Evolutionary conservation across 1,140 invertebrate species (phyloP).

Genomic region (Caenorhabditis remanei): DNA sequence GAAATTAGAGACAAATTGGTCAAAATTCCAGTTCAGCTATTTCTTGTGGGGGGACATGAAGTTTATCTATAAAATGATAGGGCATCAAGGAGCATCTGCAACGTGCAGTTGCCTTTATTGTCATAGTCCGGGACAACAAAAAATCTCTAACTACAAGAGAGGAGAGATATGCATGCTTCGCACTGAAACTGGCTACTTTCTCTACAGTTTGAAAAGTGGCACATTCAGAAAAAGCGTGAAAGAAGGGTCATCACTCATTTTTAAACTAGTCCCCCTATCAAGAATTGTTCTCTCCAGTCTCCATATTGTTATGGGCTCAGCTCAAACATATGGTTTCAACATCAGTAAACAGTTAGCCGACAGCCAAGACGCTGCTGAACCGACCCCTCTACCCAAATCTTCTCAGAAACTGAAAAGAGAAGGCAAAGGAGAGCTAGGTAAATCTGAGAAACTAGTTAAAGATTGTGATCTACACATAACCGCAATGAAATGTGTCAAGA

Average conservation of each 20-base stretch:
- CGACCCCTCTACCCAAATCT: neutral
- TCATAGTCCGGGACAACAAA: neutral
- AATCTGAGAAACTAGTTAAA: neutral
- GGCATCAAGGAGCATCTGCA: neutral
- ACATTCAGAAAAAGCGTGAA: neutral
- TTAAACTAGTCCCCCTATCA: neutral
- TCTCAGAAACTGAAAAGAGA: neutral
- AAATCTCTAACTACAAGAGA: neutral
- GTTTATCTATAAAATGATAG: neutral
- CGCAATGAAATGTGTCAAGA: neutral
- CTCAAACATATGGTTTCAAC: neutral
- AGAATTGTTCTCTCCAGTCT: neutral
- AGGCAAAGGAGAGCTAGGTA: neutral
- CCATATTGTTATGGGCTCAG: neutral
- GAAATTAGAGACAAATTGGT: too few relatives aligned
- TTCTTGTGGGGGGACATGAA: neutral
- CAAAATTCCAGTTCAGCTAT: neutral
- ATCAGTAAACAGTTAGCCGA: neutral
- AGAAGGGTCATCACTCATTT: neutral
- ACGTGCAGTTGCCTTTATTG: neutral
- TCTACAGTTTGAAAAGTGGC: neutral
- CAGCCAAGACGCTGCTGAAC: neutral
- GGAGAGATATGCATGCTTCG: neutral
- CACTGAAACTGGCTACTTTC: neutral
- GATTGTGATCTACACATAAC: neutral